These are phyloP conservation scores for Pasiphila rectangulata DNA, from an alignment of 2,888 invertebrate species.

Conservation along the genomic window DNA sequence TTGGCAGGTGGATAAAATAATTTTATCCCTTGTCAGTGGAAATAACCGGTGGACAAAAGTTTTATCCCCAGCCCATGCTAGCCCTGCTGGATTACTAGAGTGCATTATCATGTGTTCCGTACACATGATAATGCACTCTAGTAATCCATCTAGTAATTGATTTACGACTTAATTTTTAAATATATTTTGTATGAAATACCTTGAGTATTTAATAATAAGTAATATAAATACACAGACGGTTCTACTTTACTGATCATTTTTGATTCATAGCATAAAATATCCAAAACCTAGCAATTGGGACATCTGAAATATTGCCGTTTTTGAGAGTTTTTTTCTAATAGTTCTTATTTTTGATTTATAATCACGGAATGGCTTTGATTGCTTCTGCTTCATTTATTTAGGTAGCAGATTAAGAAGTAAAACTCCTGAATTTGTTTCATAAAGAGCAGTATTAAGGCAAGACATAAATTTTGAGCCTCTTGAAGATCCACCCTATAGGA, in stretches of 20 bases:
- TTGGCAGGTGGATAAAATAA: too few relatives aligned
- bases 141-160: neutral
- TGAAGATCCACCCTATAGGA: too few relatives aligned
- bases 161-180: neutral
- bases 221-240: neutral
- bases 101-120: constrained; percentile 5
- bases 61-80: too few relatives aligned
- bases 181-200: too few relatives aligned
- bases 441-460: neutral
- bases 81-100: constrained; percentile 6
- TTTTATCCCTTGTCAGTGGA: too few relatives aligned
- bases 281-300: neutral
- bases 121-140: too few relatives aligned
- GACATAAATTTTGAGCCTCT: neutral
- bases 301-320: neutral
- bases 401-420: neutral
- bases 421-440: neutral
- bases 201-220: neutral
- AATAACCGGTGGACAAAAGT: too few relatives aligned
- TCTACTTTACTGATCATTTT: neutral
- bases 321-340: neutral
- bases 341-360: neutral
- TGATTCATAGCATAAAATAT: neutral
- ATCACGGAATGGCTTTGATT: neutral
- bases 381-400: neutral